These are phyloP conservation scores for Chalcis sispes DNA, from an alignment of 2,888 invertebrate species.

Conservation along the genomic window DNA sequence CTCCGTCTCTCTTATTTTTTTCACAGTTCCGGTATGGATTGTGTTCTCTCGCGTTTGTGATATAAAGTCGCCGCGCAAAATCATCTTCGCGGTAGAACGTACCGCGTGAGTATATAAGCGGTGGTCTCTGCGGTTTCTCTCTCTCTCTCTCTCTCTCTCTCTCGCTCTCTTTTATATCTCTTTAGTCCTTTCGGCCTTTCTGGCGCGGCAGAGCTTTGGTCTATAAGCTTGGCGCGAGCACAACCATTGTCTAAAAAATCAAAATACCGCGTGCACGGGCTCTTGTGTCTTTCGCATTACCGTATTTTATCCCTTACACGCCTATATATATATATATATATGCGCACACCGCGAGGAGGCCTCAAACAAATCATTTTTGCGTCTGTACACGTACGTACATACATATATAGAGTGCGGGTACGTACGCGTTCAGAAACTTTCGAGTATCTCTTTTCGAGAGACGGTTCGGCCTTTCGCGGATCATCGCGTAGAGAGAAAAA, in stretches of 20 bases:
- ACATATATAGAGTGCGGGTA: background rate
- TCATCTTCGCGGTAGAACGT: constrained; percentile 1
- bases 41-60: too few species aligned
- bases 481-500: too few species aligned
- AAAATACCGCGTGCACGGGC: constrained; percentile 38
- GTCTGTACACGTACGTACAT: constrained; percentile 25
- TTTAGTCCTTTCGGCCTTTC: constrained; percentile 1
- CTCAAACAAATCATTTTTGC: constrained; percentile 51
- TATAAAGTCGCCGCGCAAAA: too few species aligned
- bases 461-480: too few species aligned
- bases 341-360: too few species aligned
- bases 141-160: constrained; percentile 35
- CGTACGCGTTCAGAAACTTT: too few species aligned
- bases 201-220: constrained; percentile 46
- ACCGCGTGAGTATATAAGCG: too few species aligned
- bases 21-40: too few species aligned
- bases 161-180: constrained; percentile 12
- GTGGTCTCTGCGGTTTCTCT: constrained; percentile 46
- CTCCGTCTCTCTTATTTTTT: background rate
- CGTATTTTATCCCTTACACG: constrained; percentile 50
- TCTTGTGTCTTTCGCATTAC: constrained; percentile 43
- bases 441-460: too few species aligned
- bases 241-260: constrained; percentile 55
- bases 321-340: too few species aligned
- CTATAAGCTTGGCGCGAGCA: too few species aligned